phyloP scores from a whole-genome alignment of 2,888 invertebrate species.

The Campoletis raptor region DNA sequence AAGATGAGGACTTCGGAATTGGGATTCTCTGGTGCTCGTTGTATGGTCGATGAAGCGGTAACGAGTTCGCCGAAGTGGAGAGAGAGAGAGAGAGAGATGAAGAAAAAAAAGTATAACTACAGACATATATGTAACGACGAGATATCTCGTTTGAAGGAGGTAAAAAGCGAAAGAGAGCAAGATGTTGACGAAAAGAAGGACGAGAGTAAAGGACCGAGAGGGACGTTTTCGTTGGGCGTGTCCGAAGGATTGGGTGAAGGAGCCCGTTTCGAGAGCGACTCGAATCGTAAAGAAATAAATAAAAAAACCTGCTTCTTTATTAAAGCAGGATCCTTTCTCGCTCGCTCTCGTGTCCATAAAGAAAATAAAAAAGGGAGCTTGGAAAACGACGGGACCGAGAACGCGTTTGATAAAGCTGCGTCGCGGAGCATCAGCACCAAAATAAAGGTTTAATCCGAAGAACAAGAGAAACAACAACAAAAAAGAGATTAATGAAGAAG shows the following conservation, averaged over 20 bases:
- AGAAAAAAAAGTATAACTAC: not conserved
- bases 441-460: not conserved
- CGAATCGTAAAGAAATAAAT: conserved; percentile 50
- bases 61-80: conserved; percentile 65
- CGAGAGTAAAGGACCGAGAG: not conserved
- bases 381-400: conserved; percentile 4
- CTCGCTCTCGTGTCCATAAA: conserved; percentile 7
- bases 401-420: conserved; percentile 34
- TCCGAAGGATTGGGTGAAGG: conserved; percentile 59
- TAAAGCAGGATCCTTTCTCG: conserved; percentile 35
- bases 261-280: conserved; percentile 56
- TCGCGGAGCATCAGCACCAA: not conserved
- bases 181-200: conserved; percentile 33
- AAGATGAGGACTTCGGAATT: conserved; percentile 24
- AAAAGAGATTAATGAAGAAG: not conserved
- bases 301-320: conserved; percentile 59
- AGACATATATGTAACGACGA: conserved; percentile 5
- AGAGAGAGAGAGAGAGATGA: conserved; percentile 1
- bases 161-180: conserved; percentile 5
- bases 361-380: conserved; percentile 25
- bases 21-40: conserved; percentile 19
- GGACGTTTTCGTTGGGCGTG: conserved; percentile 51
- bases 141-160: conserved; percentile 32
- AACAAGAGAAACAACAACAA: not conserved
- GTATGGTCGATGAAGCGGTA: conserved; percentile 66